These are phyloP conservation scores for Lepidiolamprologus cunningtoni DNA, from an alignment of 2,113 vertebrate genomes.

Conservation along the genomic window DNA sequence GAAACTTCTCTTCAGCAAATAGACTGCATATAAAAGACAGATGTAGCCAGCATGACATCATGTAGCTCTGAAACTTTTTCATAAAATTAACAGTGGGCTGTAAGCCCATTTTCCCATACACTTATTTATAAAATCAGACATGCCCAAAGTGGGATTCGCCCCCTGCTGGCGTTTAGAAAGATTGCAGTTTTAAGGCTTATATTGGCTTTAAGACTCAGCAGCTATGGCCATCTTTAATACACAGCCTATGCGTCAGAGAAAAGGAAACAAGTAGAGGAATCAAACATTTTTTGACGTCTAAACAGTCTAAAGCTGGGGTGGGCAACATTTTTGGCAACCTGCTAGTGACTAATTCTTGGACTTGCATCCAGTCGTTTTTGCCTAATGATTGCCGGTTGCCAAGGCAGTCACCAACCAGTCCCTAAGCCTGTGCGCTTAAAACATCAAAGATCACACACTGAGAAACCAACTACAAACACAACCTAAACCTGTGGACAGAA, in stretches of 20 bases:
- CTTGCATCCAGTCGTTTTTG: neutral
- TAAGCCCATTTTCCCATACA: neutral
- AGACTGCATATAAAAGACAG: neutral
- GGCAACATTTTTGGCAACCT: neutral
- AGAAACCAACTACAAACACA: neutral
- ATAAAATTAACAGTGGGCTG: neutral
- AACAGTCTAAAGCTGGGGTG: neutral
- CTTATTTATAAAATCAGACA: neutral
- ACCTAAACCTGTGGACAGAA: neutral
- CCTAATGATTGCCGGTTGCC: neutral
- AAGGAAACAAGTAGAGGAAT: neutral
- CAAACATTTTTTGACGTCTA: neutral
- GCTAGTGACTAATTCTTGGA: neutral
- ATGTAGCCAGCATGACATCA: neutral
- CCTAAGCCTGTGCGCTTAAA: neutral
- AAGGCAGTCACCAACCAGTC: neutral
- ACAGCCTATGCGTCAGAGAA: neutral
- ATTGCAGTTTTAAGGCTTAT: neutral
- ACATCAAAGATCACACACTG: neutral
- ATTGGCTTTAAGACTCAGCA: neutral
- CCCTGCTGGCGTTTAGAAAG: neutral
- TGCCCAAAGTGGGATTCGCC: neutral
- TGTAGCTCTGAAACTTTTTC: neutral
- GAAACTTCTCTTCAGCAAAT: neutral
- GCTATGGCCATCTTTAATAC: neutral